phyloP scores from a whole-genome alignment of 2,113 vertebrate species.

The Solea senegalensis region DNA sequence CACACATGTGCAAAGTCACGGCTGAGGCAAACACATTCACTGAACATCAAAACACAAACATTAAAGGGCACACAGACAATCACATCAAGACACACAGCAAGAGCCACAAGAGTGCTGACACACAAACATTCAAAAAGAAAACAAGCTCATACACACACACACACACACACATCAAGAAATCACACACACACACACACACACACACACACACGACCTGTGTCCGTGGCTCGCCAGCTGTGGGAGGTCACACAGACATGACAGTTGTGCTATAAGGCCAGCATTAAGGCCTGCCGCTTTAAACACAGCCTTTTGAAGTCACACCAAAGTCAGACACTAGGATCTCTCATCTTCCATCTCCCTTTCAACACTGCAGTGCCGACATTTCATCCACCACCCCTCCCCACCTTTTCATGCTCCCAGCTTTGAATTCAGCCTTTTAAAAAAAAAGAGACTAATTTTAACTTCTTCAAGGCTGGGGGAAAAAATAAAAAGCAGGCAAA shows the following conservation, averaged over 20 bases:
- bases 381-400: conserved; percentile 76
- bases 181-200: conserved; percentile 24
- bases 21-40: conserved; percentile 63
- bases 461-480: conserved; percentile 77
- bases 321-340: conserved; percentile 83
- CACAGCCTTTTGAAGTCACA: conserved; percentile 84
- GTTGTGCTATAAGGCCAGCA: conserved; percentile 80
- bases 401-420: conserved; percentile 73
- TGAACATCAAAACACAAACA: conserved; percentile 75
- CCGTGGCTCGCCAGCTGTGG: conserved; percentile 77
- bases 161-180: conserved; percentile 57
- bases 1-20: conserved; percentile 38
- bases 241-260: conserved; percentile 79
- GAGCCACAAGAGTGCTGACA: conserved; percentile 74
- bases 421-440: conserved; percentile 81
- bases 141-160: conserved; percentile 42
- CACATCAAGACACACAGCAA: conserved; percentile 75
- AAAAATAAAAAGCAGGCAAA: conserved; percentile 60
- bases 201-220: conserved; percentile 54
- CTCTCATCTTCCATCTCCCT: conserved; percentile 84
- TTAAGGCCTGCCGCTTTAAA: conserved; percentile 82
- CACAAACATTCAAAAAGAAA: conserved; percentile 70
- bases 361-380: conserved; percentile 81
- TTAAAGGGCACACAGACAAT: conserved; percentile 77
- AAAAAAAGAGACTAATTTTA: conserved; percentile 81